Evolutionary conservation across 2,797 vertebrate genomes (phyloP), one percentile per base, ranked within the genome.

Genomic region (Rousettus madagascariensis): DNA sequence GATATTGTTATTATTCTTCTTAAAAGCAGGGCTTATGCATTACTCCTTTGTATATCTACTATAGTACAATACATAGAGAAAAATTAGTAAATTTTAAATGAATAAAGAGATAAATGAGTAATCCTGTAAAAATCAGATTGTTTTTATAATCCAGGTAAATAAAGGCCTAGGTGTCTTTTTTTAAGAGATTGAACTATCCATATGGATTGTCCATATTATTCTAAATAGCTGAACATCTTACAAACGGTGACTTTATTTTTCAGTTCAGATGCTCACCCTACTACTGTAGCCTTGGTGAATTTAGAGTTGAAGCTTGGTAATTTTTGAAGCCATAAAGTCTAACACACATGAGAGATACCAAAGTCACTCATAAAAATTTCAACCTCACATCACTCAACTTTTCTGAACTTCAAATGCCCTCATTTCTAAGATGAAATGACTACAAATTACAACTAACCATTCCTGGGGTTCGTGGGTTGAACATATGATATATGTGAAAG

Each of bases 361-460:
- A 69, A 66, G 19, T 20, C n/a, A 66, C 74, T 65, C 33, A 59
- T 74, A 43, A 94, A 75, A 95, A 95, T 71, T 19, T 86, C 61
- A 86, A n/a, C 16, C 33, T 79, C 38, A 6, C 9, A 72, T 93
- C 8, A 15, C 33, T 84, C 55, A 71, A 28, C n/a, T 51, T 65
- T 84, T 87, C 72, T 80, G 66, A 89, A 90, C 20, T 78, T 86
- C 30, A 90, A 69, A 91, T 77, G 59, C 26, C 61, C 33, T 84
- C 26, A 5, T 41, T 26, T 85, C 75, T 71, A 53, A 94, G 88
- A 83, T 0, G 5, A 24, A 85, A 72, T 36, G 38, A 33, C 30
- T 79, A 22, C 2, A 65, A 90, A 71, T 68, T 33, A 74, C 15
- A 74, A 10, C 57, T 84, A 16, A 26, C 28, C 43, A 38, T 86